Percentiles rank a stretch among this genome's conserved stretches.
phyloP scores from a whole-genome alignment of 2,888 invertebrate genomes.

The Drepana falcataria region DNA sequence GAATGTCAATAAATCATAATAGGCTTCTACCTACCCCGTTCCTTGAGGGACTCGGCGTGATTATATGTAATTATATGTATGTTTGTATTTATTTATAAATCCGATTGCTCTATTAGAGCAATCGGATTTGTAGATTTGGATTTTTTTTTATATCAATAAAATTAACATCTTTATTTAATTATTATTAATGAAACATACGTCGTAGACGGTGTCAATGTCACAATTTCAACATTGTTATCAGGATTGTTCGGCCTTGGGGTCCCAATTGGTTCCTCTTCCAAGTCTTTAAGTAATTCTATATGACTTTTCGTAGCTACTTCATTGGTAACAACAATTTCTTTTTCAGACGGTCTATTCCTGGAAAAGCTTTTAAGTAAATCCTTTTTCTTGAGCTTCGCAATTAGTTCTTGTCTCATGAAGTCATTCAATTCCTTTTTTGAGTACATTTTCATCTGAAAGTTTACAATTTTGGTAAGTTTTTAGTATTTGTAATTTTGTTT shows the following conservation, averaged over 20 bases:
- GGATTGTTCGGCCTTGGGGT: constrained; percentile 48
- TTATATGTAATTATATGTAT: no score
- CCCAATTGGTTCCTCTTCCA: constrained; percentile 65
- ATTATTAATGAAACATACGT: constrained; percentile 32
- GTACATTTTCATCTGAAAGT: constrained; percentile 59
- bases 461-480: neutral
- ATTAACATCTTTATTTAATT: no score
- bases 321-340: constrained; percentile 17
- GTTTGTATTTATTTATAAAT: no score
- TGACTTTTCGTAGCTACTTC: constrained; percentile 38
- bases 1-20: no score
- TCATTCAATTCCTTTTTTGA: constrained; percentile 63
- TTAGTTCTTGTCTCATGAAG: constrained; percentile 52
- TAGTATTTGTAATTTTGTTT: neutral
- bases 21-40: no score
- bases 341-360: constrained; percentile 21
- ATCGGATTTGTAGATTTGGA: no score
- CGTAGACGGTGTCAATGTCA: constrained; percentile 46
- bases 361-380: constrained; percentile 39
- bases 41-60: no score
- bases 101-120: no score
- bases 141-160: no score
- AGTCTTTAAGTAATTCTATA: constrained; percentile 45
- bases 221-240: constrained; percentile 46
- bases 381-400: constrained; percentile 39